phyloP scores from a whole-genome alignment of 2,113 vertebrate genomes.

The Fregetta grallaria region DNA sequence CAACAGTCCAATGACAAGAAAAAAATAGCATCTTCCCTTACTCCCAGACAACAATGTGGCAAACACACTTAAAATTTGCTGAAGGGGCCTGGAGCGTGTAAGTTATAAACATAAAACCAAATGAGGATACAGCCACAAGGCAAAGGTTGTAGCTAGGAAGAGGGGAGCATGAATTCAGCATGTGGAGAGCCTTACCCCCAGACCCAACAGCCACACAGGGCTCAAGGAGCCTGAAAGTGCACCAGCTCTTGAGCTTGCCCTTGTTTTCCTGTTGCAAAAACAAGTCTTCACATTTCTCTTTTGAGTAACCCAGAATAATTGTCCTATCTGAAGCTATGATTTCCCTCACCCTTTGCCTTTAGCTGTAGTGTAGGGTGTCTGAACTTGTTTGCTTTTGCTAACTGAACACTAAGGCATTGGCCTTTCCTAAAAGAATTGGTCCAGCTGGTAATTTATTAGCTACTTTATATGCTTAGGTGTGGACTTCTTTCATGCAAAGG shows the following conservation, averaged over 20 bases:
- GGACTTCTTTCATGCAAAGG: background rate
- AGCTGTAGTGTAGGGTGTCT: rapidly evolving
- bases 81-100: background rate
- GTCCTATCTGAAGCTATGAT: background rate
- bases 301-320: rapidly evolving
- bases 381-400: background rate
- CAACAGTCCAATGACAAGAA: background rate
- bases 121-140: background rate
- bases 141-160: background rate
- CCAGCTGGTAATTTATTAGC: background rate
- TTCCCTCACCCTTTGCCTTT: background rate
- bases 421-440: background rate
- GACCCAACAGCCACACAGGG: no score
- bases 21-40: slow-evolving; percentile 33
- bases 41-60: slow-evolving; percentile 46
- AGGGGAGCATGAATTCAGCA: background rate
- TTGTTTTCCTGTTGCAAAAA: background rate
- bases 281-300: background rate
- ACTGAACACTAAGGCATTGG: rapidly evolving
- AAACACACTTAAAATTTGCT: slow-evolving; percentile 64
- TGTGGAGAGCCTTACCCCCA: background rate
- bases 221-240: background rate
- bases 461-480: background rate
- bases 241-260: background rate
- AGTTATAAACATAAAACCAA: slow-evolving; percentile 41